Base-by-base conservation (phyloP, 1,140 invertebrate species). In the Formica exsecta region DNA sequence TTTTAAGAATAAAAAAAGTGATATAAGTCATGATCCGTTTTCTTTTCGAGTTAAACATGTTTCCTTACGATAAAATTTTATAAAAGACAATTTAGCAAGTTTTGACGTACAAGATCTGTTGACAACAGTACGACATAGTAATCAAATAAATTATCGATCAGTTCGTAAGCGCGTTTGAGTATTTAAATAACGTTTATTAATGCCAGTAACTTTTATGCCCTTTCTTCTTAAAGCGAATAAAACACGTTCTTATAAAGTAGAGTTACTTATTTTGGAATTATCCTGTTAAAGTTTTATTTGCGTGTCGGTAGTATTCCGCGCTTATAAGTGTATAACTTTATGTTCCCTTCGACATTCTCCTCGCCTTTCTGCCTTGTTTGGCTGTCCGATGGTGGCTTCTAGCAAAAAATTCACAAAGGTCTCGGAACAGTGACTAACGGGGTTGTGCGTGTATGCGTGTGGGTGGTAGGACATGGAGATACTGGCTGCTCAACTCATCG, bases 401-500 rank as follows among this genome's bases (percentile, higher is more conserved):
- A 89, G 80, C 76, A 86, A 86, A 83, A 83, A 16, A 90, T 70
- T 84, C 32, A 85, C 61, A 87, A 91, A 90, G 91, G 84, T 92
- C 87, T 92, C 84, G 90, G 85, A 92, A 91, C 87, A 89, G 90
- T 92, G 90, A 93, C 92, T 93, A 93, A 93, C 92, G 86, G 92
- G 93, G 92, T 91, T 93, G 91, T 93, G 92, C 91, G 92, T 93
- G 92, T 94, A 92, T 93, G 93, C 89, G 93, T 93, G 89, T 93
- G 93, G 92, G 92, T 94, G 93, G 74, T 96, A 98, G 98, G 98
- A 99, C 95, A 96, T 99, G 95, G 98, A 99, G 95, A 97, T 97
- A 94, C 95, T 99, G 93, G 98, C 98, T 87, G 98, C 98, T 93
- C 98, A 99, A 95, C 96, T 99, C 92, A 98, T 98, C 96, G 98